These are phyloP conservation scores for Copidosoma floridanum DNA, from an alignment of 1,140 invertebrate genomes.

Conservation along the genomic window DNA sequence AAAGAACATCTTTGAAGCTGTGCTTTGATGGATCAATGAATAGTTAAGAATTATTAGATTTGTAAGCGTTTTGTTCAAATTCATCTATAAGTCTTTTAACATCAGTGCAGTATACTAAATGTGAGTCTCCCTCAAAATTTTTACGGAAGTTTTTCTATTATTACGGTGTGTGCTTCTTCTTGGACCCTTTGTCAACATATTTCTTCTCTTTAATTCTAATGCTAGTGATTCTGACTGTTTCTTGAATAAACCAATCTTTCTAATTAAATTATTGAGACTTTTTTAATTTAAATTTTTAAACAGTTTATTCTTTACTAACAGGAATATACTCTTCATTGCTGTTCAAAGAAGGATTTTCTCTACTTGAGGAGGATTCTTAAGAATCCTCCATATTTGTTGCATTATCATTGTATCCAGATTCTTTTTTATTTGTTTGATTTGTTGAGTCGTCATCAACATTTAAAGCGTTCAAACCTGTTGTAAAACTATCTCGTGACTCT, in stretches of 20 bases:
- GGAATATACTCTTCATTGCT: neutral
- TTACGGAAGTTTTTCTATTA: neutral
- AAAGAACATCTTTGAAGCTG: too few species aligned
- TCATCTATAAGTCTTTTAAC: neutral
- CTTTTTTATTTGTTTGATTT: neutral
- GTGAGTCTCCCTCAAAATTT: neutral
- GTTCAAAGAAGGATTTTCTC: too few species aligned
- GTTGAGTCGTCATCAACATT: neutral
- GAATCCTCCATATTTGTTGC: too few species aligned
- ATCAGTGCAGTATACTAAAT: neutral
- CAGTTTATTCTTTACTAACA: neutral
- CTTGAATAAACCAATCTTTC: too few species aligned
- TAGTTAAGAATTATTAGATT: too few species aligned
- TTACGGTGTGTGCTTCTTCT: too few species aligned
- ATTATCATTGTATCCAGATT: neutral
- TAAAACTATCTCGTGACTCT: neutral
- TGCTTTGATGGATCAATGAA: too few species aligned
- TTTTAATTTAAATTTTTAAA: neutral
- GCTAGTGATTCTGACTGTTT: too few species aligned
- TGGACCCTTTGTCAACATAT: too few species aligned
- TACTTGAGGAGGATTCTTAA: too few species aligned
- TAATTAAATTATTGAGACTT: too few species aligned
- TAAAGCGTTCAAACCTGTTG: neutral
- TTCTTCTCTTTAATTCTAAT: too few species aligned
- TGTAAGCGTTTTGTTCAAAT: constrained; percentile 2